Conservation (phyloP, 2,888 invertebrate genomes). For the Cataglyphis rosenhaueri region DNA sequence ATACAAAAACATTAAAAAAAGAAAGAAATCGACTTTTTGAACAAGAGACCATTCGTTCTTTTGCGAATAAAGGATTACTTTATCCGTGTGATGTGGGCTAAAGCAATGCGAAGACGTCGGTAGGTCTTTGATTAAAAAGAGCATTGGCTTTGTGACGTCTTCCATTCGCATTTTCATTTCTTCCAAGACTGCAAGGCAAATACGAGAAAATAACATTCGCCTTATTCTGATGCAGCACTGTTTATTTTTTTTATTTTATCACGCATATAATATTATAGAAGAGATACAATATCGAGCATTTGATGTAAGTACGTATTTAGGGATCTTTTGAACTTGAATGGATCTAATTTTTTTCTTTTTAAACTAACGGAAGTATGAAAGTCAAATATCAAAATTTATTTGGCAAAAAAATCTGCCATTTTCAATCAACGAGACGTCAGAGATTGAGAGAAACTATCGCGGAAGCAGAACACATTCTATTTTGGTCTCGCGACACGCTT, state of each 20-base stretch:
- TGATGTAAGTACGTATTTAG: background rate
- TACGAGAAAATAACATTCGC: background rate
- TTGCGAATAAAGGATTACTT: slow-evolving; percentile 30
- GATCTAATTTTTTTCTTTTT: background rate
- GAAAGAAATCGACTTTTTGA: background rate
- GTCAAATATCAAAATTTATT: background rate
- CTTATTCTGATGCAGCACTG: background rate
- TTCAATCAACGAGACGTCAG: slow-evolving; percentile 8
- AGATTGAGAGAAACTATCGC: slow-evolving; percentile 27
- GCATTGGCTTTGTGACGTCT: background rate
- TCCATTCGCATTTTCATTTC: slow-evolving; percentile 36
- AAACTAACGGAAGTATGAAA: background rate
- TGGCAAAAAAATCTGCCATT: background rate
- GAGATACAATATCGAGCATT: background rate
- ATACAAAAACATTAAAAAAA: background rate
- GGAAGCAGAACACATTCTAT: background rate
- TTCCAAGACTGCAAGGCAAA: slow-evolving; percentile 1
- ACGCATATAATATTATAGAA: background rate
- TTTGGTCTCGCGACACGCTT: slow-evolving; percentile 1
- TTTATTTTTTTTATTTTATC: slow-evolving; percentile 17
- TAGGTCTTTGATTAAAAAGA: slow-evolving; percentile 40
- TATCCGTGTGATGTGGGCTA: background rate
- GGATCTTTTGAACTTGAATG: background rate
- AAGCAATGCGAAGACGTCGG: slow-evolving; percentile 7
- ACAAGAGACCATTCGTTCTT: background rate